Conservation (phyloP, 53 echinoderm and acorn worm species). For the Echinarachnius parma region DNA sequence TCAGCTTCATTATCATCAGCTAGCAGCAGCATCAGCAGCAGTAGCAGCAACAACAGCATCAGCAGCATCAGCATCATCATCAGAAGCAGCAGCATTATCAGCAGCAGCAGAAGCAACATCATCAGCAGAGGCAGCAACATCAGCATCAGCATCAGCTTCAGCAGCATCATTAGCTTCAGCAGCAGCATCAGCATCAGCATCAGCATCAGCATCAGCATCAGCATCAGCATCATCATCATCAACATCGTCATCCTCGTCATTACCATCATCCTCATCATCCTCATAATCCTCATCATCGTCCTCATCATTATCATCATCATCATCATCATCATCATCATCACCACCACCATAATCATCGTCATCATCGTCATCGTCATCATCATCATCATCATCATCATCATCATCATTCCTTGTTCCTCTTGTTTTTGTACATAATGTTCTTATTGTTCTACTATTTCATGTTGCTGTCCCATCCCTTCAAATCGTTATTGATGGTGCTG, state of each 20-base stretch:
- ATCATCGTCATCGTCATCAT: not conserved
- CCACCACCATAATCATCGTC: not conserved
- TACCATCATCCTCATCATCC: not conserved
- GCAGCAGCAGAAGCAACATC: not conserved
- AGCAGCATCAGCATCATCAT: not conserved
- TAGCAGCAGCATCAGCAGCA: no score
- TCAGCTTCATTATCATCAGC: no score
- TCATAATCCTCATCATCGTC: not conserved
- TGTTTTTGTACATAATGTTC: not conserved
- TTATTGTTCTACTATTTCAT: not conserved
- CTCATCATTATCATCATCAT: not conserved
- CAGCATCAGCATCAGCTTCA: constrained; percentile 5
- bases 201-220: constrained; percentile 6
- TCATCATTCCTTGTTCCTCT: not conserved
- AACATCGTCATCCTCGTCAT: not conserved
- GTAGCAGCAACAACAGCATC: no score
- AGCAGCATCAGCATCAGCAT: not conserved
- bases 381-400: not conserved
- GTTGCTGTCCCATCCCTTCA: not conserved
- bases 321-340: constrained; percentile 2
- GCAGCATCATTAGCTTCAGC: not conserved
- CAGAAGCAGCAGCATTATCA: not conserved
- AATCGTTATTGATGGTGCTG: not conserved
- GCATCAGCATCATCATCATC: constrained; percentile 1
- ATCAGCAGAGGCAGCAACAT: not conserved